Percentiles rank a stretch among this genome's conserved stretches.
phyloP scores from a whole-genome alignment of 2,888 invertebrate genomes.

The Lymantria dispar region DNA sequence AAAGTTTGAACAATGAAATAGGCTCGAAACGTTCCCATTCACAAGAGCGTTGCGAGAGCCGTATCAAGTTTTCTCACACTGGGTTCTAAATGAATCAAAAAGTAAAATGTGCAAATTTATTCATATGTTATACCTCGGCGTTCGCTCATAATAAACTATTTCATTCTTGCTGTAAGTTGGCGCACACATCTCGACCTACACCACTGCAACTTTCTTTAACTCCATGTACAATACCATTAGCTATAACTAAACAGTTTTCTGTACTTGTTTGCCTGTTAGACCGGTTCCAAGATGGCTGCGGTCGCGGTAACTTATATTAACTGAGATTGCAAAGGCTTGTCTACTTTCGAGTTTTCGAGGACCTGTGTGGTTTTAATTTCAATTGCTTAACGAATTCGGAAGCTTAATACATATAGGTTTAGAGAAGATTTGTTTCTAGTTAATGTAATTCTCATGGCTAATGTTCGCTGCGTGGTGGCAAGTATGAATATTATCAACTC shows the following conservation, averaged over 20 bases:
- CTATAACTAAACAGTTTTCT: constrained; percentile 35
- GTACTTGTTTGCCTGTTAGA: constrained; percentile 41
- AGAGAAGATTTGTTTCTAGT: no score
- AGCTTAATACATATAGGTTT: no score
- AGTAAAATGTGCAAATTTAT: constrained; percentile 28
- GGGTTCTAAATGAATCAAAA: not conserved
- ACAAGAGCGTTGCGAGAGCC: no score
- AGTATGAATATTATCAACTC: no score
- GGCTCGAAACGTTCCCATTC: no score
- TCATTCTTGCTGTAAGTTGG: constrained; percentile 37
- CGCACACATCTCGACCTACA: constrained; percentile 61
- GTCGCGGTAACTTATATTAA: not conserved
- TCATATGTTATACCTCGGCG: constrained; percentile 21
- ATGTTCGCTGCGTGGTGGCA: no score
- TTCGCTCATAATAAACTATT: constrained; percentile 31
- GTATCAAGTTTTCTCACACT: no score
- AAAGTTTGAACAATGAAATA: no score
- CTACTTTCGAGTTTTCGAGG: no score
- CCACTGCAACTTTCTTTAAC: constrained; percentile 70
- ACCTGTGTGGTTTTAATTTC: no score
- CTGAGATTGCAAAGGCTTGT: not conserved
- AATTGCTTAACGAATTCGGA: no score
- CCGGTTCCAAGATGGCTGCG: constrained; percentile 43
- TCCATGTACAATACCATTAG: constrained; percentile 24
- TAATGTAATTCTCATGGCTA: no score